Percentiles rank a stretch among this genome's conserved stretches.
phyloP scores from a whole-genome alignment of 2,888 invertebrate species.

The Drosophila subquinaria region DNA sequence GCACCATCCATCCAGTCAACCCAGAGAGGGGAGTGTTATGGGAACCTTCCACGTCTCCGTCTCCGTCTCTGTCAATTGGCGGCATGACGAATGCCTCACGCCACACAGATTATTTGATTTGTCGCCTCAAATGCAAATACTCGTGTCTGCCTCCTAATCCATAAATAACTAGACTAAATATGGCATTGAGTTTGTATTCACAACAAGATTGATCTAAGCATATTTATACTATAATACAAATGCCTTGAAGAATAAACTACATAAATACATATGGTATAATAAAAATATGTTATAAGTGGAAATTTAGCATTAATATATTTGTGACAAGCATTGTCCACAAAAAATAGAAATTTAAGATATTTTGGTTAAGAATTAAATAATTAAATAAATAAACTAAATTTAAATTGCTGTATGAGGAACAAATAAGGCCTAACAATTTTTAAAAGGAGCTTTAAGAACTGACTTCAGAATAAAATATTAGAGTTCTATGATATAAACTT shows the following conservation, averaged over 20 bases:
- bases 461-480: too few species aligned
- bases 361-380: too few species aligned
- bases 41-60: slow-evolving; percentile 37
- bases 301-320: neutral
- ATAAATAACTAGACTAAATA: slow-evolving; percentile 51
- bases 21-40: neutral
- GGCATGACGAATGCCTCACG: slow-evolving; percentile 71
- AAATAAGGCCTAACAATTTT: too few species aligned
- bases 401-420: too few species aligned
- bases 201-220: slow-evolving; percentile 30
- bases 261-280: neutral
- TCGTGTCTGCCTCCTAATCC: slow-evolving; percentile 29
- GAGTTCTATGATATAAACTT: too few species aligned
- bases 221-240: neutral
- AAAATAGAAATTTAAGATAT: too few species aligned
- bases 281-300: neutral
- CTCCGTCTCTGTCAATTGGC: slow-evolving; percentile 14
- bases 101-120: slow-evolving; percentile 69
- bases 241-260: neutral
- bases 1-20: neutral
- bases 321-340: neutral
- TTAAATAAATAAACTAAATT: too few species aligned
- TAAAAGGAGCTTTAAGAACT: too few species aligned
- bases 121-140: slow-evolving; percentile 60
- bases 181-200: slow-evolving; percentile 21